Conservation (phyloP, 1,140 invertebrate species). For the Neotoxoptera formosana region DNA sequence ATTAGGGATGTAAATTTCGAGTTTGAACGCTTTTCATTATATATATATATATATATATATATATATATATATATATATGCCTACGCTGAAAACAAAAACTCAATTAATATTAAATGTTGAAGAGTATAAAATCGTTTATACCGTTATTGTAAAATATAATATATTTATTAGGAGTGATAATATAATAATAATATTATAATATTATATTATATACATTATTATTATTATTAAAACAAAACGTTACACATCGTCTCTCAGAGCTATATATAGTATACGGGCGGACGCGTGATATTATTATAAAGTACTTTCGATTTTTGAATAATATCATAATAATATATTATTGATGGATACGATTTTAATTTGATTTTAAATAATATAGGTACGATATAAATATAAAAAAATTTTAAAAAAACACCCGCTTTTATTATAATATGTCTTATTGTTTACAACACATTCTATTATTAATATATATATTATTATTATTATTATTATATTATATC, state of each 20-base stretch:
- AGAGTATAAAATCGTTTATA: neutral
- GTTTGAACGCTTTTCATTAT: too few relatives aligned
- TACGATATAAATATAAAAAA: neutral
- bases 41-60: too few relatives aligned
- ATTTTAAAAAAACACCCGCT: neutral
- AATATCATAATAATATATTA: too few relatives aligned
- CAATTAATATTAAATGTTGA: slow-evolving; percentile 20
- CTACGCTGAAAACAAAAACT: slow-evolving; percentile 2
- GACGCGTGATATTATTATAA: neutral
- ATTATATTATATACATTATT: too few relatives aligned
- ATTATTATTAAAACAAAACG: neutral
- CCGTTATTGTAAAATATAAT: neutral
- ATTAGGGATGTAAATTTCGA: neutral
- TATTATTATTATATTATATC: neutral
- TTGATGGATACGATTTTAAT: neutral
- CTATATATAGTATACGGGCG: too few relatives aligned
- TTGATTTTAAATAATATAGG: neutral
- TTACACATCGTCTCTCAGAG: neutral
- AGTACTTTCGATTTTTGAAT: neutral
- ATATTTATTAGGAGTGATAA: neutral
- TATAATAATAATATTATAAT: too few relatives aligned
- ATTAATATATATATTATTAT: neutral
- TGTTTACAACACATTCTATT: neutral
- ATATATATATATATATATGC: too few relatives aligned
- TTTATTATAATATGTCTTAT: slow-evolving; percentile 2